Percentiles rank a stretch among this genome's conserved stretches.
These are phyloP conservation scores for Sigmodon hispidus DNA, from an alignment of 2,113 vertebrate genomes.

Conservation along the genomic window DNA sequence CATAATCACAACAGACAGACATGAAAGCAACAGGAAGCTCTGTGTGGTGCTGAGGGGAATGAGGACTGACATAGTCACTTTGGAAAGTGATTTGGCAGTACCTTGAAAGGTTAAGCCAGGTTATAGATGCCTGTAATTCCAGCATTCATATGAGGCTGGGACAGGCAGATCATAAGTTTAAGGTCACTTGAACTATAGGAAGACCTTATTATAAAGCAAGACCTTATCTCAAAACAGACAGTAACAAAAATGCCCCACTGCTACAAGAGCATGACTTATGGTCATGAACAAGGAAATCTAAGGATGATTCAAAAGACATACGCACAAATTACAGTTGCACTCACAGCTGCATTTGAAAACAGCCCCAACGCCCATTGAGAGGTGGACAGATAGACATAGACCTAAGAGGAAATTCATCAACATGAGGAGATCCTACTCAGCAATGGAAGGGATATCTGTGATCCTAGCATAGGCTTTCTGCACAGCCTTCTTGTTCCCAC, in stretches of 20 bases:
- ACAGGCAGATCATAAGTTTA: background rate
- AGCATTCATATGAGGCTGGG: background rate
- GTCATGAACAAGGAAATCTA: background rate
- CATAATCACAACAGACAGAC: background rate
- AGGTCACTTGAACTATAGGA: background rate
- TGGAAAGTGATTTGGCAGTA: background rate
- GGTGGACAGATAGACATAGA: background rate
- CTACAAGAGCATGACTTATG: background rate
- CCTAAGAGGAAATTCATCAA: background rate
- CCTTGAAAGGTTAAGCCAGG: background rate
- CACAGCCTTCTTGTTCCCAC: background rate
- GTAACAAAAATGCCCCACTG: background rate
- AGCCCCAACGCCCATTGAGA: background rate
- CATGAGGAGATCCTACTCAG: background rate
- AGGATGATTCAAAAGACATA: background rate
- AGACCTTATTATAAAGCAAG: background rate
- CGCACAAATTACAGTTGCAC: background rate
- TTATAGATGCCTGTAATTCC: background rate
- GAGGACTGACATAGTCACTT: too few species aligned
- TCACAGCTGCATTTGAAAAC: background rate
- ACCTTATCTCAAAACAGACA: background rate
- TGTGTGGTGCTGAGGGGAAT: too few species aligned
- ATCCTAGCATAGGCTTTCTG: background rate
- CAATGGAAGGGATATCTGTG: background rate
- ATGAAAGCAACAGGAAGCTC: background rate